Evolutionary conservation across 2,113 vertebrate species (phyloP).

Genomic region (Cheirogaleus medius): DNA sequence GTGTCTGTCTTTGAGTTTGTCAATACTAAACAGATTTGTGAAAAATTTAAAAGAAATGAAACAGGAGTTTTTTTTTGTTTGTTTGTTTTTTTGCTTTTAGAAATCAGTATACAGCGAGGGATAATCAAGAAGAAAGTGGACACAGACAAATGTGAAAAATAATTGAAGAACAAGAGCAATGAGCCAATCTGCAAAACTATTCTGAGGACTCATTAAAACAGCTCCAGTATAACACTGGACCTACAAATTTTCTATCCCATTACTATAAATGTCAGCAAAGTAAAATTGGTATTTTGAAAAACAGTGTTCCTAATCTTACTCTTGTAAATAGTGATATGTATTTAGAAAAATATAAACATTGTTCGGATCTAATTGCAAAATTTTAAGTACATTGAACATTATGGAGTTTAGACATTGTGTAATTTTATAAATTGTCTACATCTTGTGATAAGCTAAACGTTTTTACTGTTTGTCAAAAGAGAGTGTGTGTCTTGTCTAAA

Average conservation of each 20-base stretch:
- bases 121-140: background rate
- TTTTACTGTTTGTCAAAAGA: slow-evolving; percentile 5
- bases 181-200: background rate
- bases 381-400: background rate
- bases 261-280: background rate
- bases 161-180: slow-evolving; percentile 11
- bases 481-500: background rate
- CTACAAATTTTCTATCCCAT: slow-evolving; percentile 11
- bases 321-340: slow-evolving; percentile 66
- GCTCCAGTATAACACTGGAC: background rate
- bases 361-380: slow-evolving; percentile 46
- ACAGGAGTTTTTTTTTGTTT: background rate
- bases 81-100: background rate
- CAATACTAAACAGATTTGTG: background rate
- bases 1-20: background rate
- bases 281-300: slow-evolving; percentile 52
- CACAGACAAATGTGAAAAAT: background rate
- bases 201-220: slow-evolving; percentile 21
- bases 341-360: slow-evolving; percentile 69
- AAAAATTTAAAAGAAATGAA: background rate
- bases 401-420: slow-evolving; percentile 17
- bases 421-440: background rate
- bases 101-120: background rate
- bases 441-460: background rate
- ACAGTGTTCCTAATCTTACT: background rate